These are phyloP conservation scores for Petrosia ficiformis DNA, from an alignment of 37 sponge, comb jelly and placozoan genomes.

Conservation along the genomic window DNA sequence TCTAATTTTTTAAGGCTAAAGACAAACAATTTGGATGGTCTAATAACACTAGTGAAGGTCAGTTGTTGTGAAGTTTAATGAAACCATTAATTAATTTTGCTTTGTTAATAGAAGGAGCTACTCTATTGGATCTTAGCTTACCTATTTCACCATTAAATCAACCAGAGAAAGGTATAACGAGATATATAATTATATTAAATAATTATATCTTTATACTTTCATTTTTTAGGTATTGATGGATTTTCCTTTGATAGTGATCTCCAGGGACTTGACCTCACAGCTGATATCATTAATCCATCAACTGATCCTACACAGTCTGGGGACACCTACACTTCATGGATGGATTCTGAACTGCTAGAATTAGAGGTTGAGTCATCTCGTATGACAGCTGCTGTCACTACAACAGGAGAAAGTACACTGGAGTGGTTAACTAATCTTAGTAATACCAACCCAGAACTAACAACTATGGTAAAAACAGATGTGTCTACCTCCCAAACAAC, in stretches of 20 bases:
- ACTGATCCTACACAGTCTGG: conserved; percentile 20
- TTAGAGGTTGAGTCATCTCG: neutral
- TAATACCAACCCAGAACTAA: neutral
- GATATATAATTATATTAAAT: neutral
- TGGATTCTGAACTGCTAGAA: conserved; percentile 50
- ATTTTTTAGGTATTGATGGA: neutral
- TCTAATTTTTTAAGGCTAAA: too few species aligned
- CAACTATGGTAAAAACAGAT: neutral
- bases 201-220: too few species aligned
- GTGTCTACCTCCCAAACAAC: too few species aligned
- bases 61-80: too few species aligned
- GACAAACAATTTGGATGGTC: too few species aligned
- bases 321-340: conserved; percentile 28
- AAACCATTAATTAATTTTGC: too few species aligned
- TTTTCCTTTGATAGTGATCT: conserved; percentile 49
- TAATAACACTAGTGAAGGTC: too few species aligned
- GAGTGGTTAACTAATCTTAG: neutral
- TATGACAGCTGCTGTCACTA: neutral
- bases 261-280: conserved; percentile 56
- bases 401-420: conserved; percentile 13
- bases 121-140: conserved; percentile 1
- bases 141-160: neutral
- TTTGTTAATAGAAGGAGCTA: neutral
- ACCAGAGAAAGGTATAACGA: conserved; percentile 3
- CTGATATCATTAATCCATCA: neutral